phyloP scores from a whole-genome alignment of 1,140 invertebrate genomes.

The Sesamia nonagrioides region DNA sequence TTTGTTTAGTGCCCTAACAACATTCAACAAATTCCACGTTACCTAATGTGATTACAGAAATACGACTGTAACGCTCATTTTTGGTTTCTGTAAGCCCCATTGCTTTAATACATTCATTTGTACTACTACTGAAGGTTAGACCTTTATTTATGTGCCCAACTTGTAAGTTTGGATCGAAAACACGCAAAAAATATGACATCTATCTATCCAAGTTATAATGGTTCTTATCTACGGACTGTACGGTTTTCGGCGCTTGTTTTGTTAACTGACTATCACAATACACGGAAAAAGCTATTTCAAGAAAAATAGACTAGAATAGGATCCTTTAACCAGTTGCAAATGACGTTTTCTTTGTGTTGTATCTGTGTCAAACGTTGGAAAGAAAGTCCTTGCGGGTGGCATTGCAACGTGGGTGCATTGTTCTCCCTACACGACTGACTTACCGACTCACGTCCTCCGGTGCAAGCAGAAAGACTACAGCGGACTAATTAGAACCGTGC shows the following conservation, averaged over 20 bases:
- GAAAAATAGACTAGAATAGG: constrained; percentile 44
- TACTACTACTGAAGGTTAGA: constrained; percentile 8
- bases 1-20: constrained; percentile 73
- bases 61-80: constrained; percentile 46
- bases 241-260: constrained; percentile 22
- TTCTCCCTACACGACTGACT: constrained; percentile 61
- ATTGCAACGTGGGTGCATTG: constrained; percentile 68
- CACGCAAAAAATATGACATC: constrained; percentile 36
- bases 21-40: constrained; percentile 68
- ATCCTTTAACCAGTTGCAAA: constrained; percentile 59
- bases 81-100: constrained; percentile 37
- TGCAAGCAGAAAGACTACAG: constrained; percentile 51
- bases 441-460: constrained; percentile 51
- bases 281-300: constrained; percentile 31
- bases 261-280: constrained; percentile 17
- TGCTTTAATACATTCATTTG: constrained; percentile 42
- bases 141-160: constrained; percentile 38
- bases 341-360: constrained; percentile 67
- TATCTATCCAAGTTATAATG: constrained; percentile 31
- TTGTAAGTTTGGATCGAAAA: constrained; percentile 32
- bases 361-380: constrained; percentile 67
- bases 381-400: constrained; percentile 71
- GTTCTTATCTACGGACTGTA: background rate
- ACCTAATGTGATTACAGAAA: constrained; percentile 61
- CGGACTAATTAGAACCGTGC: background rate